Evolutionary conservation across 2,888 invertebrate species (phyloP).

Genomic region (Rhopalosiphum nymphaeae): DNA sequence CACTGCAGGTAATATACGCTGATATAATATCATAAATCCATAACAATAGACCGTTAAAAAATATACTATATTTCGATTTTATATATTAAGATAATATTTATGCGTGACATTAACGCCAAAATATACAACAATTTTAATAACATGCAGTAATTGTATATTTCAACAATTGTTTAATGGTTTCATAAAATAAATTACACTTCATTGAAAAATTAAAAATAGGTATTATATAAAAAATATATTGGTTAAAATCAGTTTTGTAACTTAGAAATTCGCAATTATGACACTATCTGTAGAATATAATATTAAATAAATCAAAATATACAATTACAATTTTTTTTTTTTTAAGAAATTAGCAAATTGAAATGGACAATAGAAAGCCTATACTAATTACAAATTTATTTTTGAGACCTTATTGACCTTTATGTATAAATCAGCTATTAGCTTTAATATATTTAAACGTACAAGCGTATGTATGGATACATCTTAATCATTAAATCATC

Average conservation of each 20-base stretch:
- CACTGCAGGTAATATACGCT: background rate
- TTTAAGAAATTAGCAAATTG: background rate
- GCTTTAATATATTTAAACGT: no score
- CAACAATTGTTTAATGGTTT: background rate
- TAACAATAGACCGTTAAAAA: slow-evolving; percentile 3
- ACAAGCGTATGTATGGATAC: no score
- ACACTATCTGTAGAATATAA: background rate
- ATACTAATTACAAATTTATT: background rate
- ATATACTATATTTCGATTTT: background rate
- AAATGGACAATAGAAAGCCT: background rate
- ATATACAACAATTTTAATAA: background rate
- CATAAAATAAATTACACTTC: background rate
- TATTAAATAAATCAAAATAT: background rate
- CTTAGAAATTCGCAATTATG: background rate
- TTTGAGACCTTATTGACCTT: background rate
- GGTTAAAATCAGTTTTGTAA: background rate
- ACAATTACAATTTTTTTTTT: background rate
- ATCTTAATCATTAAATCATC: background rate
- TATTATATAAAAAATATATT: background rate
- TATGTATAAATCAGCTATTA: background rate
- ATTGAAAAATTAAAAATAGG: background rate
- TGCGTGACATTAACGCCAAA: background rate
- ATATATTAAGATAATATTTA: no score
- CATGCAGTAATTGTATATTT: background rate
- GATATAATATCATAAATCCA: background rate